Evolutionary conservation across 2,888 invertebrate genomes (phyloP).

Genomic region (Eulithis prunata): DNA sequence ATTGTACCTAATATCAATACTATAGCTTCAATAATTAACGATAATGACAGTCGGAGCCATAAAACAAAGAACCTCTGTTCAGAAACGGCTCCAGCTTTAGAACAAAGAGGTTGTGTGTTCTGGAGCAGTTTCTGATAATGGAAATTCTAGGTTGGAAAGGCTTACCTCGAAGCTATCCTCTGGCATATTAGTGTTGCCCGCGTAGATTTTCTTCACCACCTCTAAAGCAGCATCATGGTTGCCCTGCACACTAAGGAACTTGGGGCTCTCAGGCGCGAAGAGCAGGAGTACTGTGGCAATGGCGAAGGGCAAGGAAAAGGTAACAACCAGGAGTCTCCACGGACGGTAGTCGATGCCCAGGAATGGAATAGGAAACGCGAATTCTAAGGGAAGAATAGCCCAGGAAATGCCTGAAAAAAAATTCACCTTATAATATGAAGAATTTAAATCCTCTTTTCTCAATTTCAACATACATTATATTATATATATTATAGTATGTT

Average conservation of each 20-base stretch:
- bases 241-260: conserved; percentile 88
- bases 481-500: too few relatives aligned
- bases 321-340: conserved; percentile 89
- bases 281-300: conserved; percentile 84
- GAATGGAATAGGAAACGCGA: conserved; percentile 71
- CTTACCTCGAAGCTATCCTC: conserved; percentile 68
- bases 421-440: neutral
- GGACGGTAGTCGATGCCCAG: conserved; percentile 86
- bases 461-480: too few relatives aligned
- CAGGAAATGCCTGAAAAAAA: conserved; percentile 85
- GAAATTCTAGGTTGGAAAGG: neutral
- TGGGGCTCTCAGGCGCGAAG: conserved; percentile 91
- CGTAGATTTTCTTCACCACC: conserved; percentile 70
- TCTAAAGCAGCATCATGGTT: conserved; percentile 83
- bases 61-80: too few relatives aligned
- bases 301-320: conserved; percentile 87
- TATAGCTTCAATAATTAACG: too few relatives aligned
- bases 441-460: too few relatives aligned
- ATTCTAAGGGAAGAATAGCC: conserved; percentile 86
- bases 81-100: too few relatives aligned
- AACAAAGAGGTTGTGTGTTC: too few relatives aligned
- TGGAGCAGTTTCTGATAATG: neutral
- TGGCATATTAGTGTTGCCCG: conserved; percentile 59
- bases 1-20: too few relatives aligned
- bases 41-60: too few relatives aligned